Conservation (phyloP, 2,113 vertebrate species). For the Grallaria varia region DNA sequence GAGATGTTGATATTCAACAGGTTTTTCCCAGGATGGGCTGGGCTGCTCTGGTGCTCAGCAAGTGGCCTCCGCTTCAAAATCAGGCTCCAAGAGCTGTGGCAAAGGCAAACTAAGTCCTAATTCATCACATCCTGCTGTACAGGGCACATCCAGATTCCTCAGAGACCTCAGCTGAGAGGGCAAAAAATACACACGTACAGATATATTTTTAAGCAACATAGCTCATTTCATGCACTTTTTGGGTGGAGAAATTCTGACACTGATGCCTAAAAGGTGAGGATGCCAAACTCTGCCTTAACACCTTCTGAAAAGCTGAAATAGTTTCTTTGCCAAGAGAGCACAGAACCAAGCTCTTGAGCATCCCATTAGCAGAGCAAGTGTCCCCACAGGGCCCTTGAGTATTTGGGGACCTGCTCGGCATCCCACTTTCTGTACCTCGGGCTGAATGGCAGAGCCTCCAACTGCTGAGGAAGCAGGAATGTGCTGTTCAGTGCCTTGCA, state of each 20-base stretch:
- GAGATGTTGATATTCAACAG: neutral
- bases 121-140: accelerated
- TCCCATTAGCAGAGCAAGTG: neutral
- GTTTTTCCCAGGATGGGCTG: neutral
- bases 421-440: neutral
- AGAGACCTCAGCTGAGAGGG: neutral
- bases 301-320: neutral
- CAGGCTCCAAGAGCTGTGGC: accelerated
- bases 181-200: neutral
- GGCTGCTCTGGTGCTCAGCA: neutral
- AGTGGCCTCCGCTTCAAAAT: neutral
- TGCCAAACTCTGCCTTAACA: neutral
- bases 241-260: neutral
- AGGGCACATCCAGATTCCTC: neutral
- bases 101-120: neutral
- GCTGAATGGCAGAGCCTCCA: neutral
- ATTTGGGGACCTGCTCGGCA: neutral
- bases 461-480: conserved; percentile 14
- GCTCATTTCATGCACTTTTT: neutral
- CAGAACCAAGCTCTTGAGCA: neutral
- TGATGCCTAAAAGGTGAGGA: accelerated
- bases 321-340: neutral
- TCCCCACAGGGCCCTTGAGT: accelerated
- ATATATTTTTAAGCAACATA: accelerated
- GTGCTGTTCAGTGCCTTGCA: neutral